Evolutionary conservation across 2,797 vertebrate species (phyloP), one percentile per base, ranked within the genome.

Genomic region (Ptychadena robeensis): DNA sequence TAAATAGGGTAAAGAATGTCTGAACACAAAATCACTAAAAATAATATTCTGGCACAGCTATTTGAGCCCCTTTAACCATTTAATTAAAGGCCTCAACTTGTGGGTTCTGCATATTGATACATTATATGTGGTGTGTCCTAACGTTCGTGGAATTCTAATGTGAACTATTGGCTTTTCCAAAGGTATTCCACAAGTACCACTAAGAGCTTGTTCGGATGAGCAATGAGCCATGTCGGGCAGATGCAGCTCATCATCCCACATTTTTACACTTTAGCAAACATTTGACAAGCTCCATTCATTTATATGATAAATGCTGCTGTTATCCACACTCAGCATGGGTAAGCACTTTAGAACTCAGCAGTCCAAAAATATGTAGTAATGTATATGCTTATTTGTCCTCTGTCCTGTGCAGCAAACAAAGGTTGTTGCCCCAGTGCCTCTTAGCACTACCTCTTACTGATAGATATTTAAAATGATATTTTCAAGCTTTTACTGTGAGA

Each of bases 281-380:
- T 64, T 64, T 27, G 61, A 64, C 61, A 64, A 64, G 27, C 61
- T 63, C 61, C 44, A 53, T 53, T 53, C 18, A n/a, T 53, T 53
- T n/a, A 1, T 53, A 53, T 53, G 25, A 64, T 64, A 31, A 64
- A 64, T 64, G 15, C 32, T 7, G 11, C 28, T 35, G 28, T 30
- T 67, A 67, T 31, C 31, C 18, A 18, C 44, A 53, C 44, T 22
- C 7, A 22, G 18, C 44, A 22, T 53, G 44, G 44, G 44, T 53
- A 53, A 53, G 44, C 44, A 53, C 44, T 53, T 18, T 53, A 4
- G 3, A 53, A 53, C 15, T 22, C 44, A 22, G 5, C 44, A 53
- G 44, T 53, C 44, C 44, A 53, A 53, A 53, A 8, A 53, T n/a
- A n/a, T 53, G 44, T 53, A 22, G 44, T n/a, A 22, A 22, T 22